phyloP scores from a whole-genome alignment of 2,888 invertebrate species.

The Mycalesis mineus region DNA sequence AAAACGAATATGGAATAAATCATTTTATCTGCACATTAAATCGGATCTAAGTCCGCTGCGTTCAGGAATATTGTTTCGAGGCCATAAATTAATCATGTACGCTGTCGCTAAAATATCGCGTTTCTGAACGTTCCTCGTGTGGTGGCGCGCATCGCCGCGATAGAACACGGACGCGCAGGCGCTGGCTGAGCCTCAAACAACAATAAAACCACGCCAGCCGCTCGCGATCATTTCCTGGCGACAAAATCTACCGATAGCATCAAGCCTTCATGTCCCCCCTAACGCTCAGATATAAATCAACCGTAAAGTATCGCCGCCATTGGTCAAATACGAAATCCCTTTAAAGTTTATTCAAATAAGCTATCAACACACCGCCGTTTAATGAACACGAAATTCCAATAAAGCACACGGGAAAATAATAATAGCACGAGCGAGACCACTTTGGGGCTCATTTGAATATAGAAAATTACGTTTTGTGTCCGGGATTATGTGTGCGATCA shows the following conservation, averaged over 20 bases:
- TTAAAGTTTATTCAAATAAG: constrained; percentile 67
- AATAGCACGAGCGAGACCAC: constrained; percentile 70
- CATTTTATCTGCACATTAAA: constrained; percentile 69
- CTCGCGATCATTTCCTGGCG: constrained; percentile 70
- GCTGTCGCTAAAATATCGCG: constrained; percentile 75
- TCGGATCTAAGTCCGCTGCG: constrained; percentile 59
- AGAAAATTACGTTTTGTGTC: constrained; percentile 65
- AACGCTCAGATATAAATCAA: constrained; percentile 64
- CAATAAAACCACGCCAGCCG: constrained; percentile 55
- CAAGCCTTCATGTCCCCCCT: constrained; percentile 56
- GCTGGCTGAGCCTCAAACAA: constrained; percentile 40
- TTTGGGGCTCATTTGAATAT: constrained; percentile 73
- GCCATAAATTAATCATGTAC: constrained; percentile 77
- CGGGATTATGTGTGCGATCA: constrained; percentile 64
- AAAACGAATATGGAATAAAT: constrained; percentile 57
- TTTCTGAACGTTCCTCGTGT: constrained; percentile 52
- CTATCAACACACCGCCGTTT: constrained; percentile 54
- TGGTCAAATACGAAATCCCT: constrained; percentile 44
- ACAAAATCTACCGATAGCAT: constrained; percentile 71
- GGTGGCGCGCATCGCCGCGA: constrained; percentile 60
- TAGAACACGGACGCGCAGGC: constrained; percentile 55
- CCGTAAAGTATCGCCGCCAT: constrained; percentile 38
- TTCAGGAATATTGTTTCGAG: constrained; percentile 61
- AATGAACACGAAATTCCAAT: constrained; percentile 72
- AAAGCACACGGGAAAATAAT: constrained; percentile 72